Evolutionary conservation across 2,113 vertebrate species (phyloP).

Genomic region (Peromyscus polionotus): DNA sequence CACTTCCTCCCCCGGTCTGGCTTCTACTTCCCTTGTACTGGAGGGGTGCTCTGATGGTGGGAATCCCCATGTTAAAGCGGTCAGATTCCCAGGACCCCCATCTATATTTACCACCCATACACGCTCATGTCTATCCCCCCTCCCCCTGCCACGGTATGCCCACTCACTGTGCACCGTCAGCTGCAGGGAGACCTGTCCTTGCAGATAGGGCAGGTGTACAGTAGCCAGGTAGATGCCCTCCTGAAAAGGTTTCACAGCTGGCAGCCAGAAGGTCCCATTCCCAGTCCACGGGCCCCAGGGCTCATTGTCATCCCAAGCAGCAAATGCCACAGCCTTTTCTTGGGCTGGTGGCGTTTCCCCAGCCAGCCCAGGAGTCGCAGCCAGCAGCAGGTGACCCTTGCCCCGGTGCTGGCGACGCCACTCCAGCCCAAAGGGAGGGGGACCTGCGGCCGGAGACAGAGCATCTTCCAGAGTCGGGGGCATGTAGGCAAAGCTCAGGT

Average conservation of each 20-base stretch:
- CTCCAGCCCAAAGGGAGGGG: slow-evolving; percentile 91
- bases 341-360: slow-evolving; percentile 84
- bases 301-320: slow-evolving; percentile 75
- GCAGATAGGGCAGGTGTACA: slow-evolving; percentile 90
- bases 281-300: slow-evolving; percentile 85
- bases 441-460: slow-evolving; percentile 65
- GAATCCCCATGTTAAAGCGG: background rate
- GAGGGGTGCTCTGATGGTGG: background rate
- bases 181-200: slow-evolving; percentile 91
- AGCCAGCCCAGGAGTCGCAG: slow-evolving; percentile 84
- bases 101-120: background rate
- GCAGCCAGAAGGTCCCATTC: slow-evolving; percentile 90
- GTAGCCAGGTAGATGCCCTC: slow-evolving; percentile 93
- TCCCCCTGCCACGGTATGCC: background rate
- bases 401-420: slow-evolving; percentile 94
- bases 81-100: background rate
- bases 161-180: slow-evolving; percentile 90
- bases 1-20: background rate
- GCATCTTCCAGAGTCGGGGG: slow-evolving; percentile 76
- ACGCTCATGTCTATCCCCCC: background rate
- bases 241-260: slow-evolving; percentile 86
- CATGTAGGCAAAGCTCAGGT: slow-evolving; percentile 87
- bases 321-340: slow-evolving; percentile 87
- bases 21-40: background rate
- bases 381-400: slow-evolving; percentile 89